A percentile compares a stretch with the other conserved stretches of the same genome.
Conservation (phyloP, 2,113 vertebrate species). For the human (Homo sapiens) region GRCh38 chr12:76206501-76207000, state of each 20-base stretch:
- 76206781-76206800: constrained; percentile 37
- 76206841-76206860: neutral
- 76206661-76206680: neutral
- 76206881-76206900: neutral
- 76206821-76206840: neutral
- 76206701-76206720: constrained; percentile 28
- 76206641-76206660: neutral
- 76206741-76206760: neutral
- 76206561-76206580: neutral
- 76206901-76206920: neutral
- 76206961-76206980: neutral
- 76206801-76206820: constrained; percentile 40
- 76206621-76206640: neutral
- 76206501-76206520: constrained; percentile 29
- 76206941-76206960: neutral
- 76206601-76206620: neutral
- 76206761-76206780: constrained; percentile 9
- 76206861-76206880: neutral
- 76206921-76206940: neutral
- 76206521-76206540: neutral
- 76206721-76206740: constrained; percentile 42
- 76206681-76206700: neutral
- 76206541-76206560: neutral
- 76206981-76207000: neutral
- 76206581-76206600: neutral